These are phyloP conservation scores for Neoaliturus tenellus DNA, from an alignment of 2,888 invertebrate species.

Conservation along the genomic window DNA sequence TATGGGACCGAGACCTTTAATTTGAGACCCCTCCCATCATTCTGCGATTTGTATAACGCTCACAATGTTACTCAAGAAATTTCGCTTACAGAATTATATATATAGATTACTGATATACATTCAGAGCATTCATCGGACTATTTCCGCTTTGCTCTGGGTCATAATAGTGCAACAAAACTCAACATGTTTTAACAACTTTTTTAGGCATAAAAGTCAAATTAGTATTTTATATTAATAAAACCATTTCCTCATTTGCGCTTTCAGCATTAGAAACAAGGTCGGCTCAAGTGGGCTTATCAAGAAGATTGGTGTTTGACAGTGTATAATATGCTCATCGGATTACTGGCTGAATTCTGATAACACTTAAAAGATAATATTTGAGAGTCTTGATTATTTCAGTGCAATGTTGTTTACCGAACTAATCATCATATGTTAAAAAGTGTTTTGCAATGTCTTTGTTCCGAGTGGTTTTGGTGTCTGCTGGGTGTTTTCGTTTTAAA, in stretches of 20 bases:
- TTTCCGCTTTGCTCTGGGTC: too few relatives aligned
- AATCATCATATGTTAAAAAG: neutral
- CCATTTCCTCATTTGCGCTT: neutral
- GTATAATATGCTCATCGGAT: conserved; percentile 12
- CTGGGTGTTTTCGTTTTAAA: neutral
- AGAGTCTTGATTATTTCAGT: conserved; percentile 23
- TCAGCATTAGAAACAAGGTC: conserved; percentile 13
- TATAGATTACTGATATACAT: too few relatives aligned
- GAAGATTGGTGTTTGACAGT: neutral
- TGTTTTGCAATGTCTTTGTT: neutral
- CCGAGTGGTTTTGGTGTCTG: neutral
- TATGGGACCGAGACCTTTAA: too few relatives aligned
- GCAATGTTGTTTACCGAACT: conserved; percentile 10
- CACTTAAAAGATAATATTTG: conserved; percentile 1
- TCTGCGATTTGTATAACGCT: too few relatives aligned
- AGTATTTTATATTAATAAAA: too few relatives aligned
- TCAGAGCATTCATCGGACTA: too few relatives aligned
- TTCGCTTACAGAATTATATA: too few relatives aligned
- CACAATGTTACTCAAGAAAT: too few relatives aligned
- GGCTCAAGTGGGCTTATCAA: conserved; percentile 31
- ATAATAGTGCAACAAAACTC: too few relatives aligned
- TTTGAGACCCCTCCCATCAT: too few relatives aligned
- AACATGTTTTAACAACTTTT: too few relatives aligned
- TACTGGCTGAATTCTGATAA: conserved; percentile 6
- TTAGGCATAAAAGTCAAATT: too few relatives aligned